Conservation (phyloP, 2,888 invertebrate genomes). For the Caenorhabditis sulstoni region DNA sequence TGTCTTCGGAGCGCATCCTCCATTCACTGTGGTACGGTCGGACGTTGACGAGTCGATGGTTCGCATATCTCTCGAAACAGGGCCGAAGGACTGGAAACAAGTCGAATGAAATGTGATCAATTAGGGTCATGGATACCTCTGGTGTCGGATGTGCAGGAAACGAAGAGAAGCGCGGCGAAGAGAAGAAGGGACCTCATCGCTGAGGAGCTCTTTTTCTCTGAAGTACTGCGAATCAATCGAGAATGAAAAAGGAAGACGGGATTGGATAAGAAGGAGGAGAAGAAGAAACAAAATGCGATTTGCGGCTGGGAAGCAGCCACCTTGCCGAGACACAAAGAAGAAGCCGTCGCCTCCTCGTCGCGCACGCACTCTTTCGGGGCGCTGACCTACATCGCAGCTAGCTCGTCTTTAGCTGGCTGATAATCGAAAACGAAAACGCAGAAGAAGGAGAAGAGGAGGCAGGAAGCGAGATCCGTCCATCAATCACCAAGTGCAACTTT, state of each 20-base stretch:
- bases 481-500: slow-evolving; percentile 59
- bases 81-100: slow-evolving; percentile 74
- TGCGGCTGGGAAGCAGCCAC: slow-evolving; percentile 3
- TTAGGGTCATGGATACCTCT: slow-evolving; percentile 28
- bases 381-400: slow-evolving; percentile 30
- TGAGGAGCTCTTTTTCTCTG: slow-evolving; percentile 21
- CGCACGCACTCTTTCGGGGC: slow-evolving; percentile 10
- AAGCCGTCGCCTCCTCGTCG: slow-evolving; percentile 22
- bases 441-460: not conserved
- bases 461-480: slow-evolving; percentile 21
- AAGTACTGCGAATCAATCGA: not conserved
- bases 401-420: slow-evolving; percentile 42
- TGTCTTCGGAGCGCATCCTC: slow-evolving; percentile 76
- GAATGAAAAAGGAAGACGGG: not conserved
- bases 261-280: slow-evolving; percentile 1
- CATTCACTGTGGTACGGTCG: slow-evolving; percentile 78
- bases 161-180: slow-evolving; percentile 6
- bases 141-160: slow-evolving; percentile 24
- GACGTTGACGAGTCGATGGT: slow-evolving; percentile 71
- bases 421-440: slow-evolving; percentile 40
- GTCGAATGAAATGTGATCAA: not conserved
- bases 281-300: slow-evolving; percentile 55
- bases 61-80: slow-evolving; percentile 79
- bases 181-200: slow-evolving; percentile 34
- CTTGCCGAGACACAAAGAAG: slow-evolving; percentile 23